These are phyloP conservation scores for Ridgeia piscesae DNA, from an alignment of 1,140 invertebrate species.

Conservation along the genomic window DNA sequence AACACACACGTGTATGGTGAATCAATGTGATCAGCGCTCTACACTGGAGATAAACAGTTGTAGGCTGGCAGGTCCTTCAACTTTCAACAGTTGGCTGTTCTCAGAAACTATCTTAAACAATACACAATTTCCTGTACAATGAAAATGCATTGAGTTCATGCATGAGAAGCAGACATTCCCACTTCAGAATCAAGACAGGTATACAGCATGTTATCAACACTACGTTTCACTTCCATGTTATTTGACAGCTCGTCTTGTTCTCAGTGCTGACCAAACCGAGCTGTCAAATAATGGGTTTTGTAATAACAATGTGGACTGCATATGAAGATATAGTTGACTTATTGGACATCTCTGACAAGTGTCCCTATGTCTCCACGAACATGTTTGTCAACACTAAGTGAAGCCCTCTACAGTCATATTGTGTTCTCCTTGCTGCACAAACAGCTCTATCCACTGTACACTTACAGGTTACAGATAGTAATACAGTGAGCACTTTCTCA, in stretches of 20 bases:
- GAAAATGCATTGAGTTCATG: background rate
- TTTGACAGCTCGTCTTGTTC: background rate
- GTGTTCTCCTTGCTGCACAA: background rate
- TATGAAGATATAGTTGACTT: background rate
- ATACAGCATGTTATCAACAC: background rate
- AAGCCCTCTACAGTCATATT: background rate
- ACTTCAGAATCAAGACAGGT: background rate
- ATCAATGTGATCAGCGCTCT: background rate
- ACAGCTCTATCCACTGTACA: background rate
- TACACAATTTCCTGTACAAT: background rate
- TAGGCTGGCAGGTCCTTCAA: too few species aligned
- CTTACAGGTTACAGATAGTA: background rate
- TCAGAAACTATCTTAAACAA: background rate
- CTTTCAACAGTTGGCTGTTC: too few species aligned
- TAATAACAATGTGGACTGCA: too few species aligned
- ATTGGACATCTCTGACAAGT: background rate
- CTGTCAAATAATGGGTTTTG: too few species aligned
- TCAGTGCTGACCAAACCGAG: background rate
- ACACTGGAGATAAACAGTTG: background rate
- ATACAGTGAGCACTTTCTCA: background rate
- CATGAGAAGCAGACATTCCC: background rate
- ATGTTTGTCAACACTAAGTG: background rate
- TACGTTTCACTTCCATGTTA: background rate
- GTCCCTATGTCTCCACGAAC: background rate
- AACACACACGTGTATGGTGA: conserved; percentile 10